These are phyloP conservation scores for Liparis tanakae DNA, from an alignment of 2,797 vertebrate species.

Conservation along the genomic window DNA sequence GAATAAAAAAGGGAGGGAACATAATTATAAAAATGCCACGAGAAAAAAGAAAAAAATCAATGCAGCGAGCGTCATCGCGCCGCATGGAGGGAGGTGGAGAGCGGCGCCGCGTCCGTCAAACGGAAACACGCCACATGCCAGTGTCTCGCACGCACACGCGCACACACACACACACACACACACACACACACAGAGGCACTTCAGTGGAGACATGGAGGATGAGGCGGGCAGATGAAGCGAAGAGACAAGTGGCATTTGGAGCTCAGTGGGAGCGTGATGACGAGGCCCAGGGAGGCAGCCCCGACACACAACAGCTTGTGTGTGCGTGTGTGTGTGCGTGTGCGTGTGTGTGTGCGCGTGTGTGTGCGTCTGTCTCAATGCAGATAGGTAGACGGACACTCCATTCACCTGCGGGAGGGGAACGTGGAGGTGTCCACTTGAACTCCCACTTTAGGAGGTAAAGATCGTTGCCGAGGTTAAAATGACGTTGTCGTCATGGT, in stretches of 20 bases:
- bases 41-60: constrained; percentile 75
- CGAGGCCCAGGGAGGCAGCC: constrained; percentile 58
- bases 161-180: constrained; percentile 14
- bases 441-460: too few relatives aligned
- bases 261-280: constrained; percentile 65
- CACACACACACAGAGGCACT: constrained; percentile 31
- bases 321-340: constrained; percentile 7
- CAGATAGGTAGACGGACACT: constrained; percentile 11
- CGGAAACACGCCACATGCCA: constrained; percentile 17
- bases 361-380: not conserved
- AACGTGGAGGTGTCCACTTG: not conserved
- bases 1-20: constrained; percentile 61
- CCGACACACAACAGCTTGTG: constrained; percentile 36
- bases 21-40: constrained; percentile 75
- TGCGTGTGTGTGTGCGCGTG: constrained; percentile 2
- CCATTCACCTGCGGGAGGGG: constrained; percentile 2
- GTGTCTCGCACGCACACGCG: constrained; percentile 26
- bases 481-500: not conserved
- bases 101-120: constrained; percentile 63
- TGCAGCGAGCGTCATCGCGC: constrained; percentile 63
- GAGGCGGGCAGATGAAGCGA: constrained; percentile 59
- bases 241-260: constrained; percentile 75
- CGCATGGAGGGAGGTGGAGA: constrained; percentile 58
- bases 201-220: constrained; percentile 61
- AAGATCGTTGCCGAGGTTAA: not conserved